phyloP scores from a whole-genome alignment of 2,888 invertebrate species.

The Cerastoderma edule region DNA sequence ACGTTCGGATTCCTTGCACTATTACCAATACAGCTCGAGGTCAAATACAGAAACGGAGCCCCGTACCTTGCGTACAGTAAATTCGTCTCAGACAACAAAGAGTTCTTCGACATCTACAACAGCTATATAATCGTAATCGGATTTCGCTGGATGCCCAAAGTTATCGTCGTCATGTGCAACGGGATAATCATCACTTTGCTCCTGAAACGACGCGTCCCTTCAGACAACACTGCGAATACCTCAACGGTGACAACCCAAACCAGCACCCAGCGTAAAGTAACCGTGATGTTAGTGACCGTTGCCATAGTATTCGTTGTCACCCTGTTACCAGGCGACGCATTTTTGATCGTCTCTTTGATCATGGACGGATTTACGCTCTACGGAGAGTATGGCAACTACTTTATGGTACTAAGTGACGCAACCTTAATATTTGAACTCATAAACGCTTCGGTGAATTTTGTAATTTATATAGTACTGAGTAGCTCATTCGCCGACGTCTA shows the following conservation, averaged over 20 bases:
- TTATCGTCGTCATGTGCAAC: slow-evolving; percentile 29
- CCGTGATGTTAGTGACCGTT: slow-evolving; percentile 42
- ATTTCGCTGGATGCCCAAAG: slow-evolving; percentile 42
- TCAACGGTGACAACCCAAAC: neutral
- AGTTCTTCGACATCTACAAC: slow-evolving; percentile 27
- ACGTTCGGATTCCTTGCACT: slow-evolving; percentile 19
- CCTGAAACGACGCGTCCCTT: too few relatives aligned
- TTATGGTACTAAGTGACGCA: slow-evolving; percentile 30
- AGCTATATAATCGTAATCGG: slow-evolving; percentile 16
- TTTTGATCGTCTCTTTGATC: slow-evolving; percentile 5
- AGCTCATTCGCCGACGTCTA: slow-evolving; percentile 27
- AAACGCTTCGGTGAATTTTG: slow-evolving; percentile 47
- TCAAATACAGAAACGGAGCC: neutral
- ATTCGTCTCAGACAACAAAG: slow-evolving; percentile 31
- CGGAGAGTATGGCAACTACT: slow-evolving; percentile 32
- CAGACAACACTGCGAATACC: neutral
- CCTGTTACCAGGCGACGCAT: slow-evolving; percentile 28
- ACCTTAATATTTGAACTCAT: slow-evolving; percentile 35
- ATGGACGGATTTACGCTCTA: slow-evolving; percentile 19
- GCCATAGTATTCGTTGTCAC: slow-evolving; percentile 37
- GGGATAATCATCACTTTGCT: too few relatives aligned
- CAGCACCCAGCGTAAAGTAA: slow-evolving; percentile 11
- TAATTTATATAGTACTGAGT: slow-evolving; percentile 45
- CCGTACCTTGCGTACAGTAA: slow-evolving; percentile 29
- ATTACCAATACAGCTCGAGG: slow-evolving; percentile 18